A percentile compares a stretch with the other conserved stretches of the same genome.
These are phyloP conservation scores for Daktulosphaira vitifoliae DNA, from an alignment of 1,140 invertebrate genomes.

Conservation along the genomic window DNA sequence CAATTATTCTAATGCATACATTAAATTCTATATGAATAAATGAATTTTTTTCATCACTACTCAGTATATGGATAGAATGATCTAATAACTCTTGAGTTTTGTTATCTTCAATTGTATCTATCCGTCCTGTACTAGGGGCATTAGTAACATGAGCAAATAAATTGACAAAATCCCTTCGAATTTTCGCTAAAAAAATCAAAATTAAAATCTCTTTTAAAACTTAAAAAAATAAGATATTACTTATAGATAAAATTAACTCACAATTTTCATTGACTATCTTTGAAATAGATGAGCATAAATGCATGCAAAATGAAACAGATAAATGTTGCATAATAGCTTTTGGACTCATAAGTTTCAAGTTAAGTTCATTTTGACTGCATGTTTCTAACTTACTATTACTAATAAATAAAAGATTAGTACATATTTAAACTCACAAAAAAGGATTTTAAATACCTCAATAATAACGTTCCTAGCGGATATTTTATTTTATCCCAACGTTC, in stretches of 20 bases:
- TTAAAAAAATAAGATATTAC: too few species aligned
- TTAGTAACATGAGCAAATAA: slow-evolving; percentile 19
- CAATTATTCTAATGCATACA: too few species aligned
- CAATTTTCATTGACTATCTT: slow-evolving; percentile 7
- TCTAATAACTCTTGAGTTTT: slow-evolving; percentile 9
- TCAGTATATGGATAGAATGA: slow-evolving; percentile 6
- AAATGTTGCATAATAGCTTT: slow-evolving; percentile 2
- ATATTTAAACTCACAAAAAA: background rate
- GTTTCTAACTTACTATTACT: slow-evolving; percentile 5
- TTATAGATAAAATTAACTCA: too few species aligned
- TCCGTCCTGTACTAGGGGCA: slow-evolving; percentile 21
- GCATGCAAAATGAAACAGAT: slow-evolving; percentile 18
- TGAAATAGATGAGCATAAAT: slow-evolving; percentile 8
- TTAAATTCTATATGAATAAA: slow-evolving; percentile 28
- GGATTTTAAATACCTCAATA: slow-evolving; percentile 9
- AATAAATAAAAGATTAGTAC: background rate
- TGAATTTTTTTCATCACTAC: background rate
- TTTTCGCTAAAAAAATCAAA: slow-evolving; percentile 17
- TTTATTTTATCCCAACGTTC: slow-evolving; percentile 16
- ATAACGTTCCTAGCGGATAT: slow-evolving; percentile 12
- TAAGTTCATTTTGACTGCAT: background rate
- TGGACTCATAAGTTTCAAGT: slow-evolving; percentile 16
- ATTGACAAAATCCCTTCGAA: slow-evolving; percentile 14
- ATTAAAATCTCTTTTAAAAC: background rate
- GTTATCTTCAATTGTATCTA: slow-evolving; percentile 11